Conservation (phyloP, 2,888 invertebrate species). For the Pollenia griseotomentosa region DNA sequence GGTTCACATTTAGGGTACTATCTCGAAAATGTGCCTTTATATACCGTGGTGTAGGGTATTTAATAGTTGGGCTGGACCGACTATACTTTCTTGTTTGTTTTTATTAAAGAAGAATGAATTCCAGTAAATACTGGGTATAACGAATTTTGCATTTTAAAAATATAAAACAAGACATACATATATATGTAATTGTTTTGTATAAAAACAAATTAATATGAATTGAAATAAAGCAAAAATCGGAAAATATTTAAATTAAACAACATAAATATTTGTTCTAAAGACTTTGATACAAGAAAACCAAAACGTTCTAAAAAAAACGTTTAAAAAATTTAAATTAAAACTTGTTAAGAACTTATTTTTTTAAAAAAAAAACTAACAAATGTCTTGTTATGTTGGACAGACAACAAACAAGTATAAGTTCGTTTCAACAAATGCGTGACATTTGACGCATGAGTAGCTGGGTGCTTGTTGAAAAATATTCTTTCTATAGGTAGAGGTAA, state of each 20-base stretch:
- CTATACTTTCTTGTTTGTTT: too few species aligned
- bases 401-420: constrained; percentile 10
- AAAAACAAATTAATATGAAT: not conserved
- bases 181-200: not conserved
- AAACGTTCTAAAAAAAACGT: not conserved
- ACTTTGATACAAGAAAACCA: not conserved
- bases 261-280: constrained; percentile 2
- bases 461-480: not conserved
- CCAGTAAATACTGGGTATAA: too few species aligned
- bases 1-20: too few species aligned
- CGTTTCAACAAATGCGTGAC: constrained; percentile 70
- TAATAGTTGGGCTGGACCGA: too few species aligned
- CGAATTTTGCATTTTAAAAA: too few species aligned
- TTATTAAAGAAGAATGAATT: too few species aligned
- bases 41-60: too few species aligned
- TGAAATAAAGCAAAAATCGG: constrained; percentile 7
- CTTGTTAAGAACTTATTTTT: constrained; percentile 23
- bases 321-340: constrained; percentile 10
- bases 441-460: constrained; percentile 69
- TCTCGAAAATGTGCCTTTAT: too few species aligned
- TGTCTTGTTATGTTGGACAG: not conserved
- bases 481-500: not conserved
- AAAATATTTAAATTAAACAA: constrained; percentile 25
- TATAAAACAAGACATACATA: too few species aligned
- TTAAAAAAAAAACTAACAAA: not conserved